phyloP scores from a whole-genome alignment of 2,888 invertebrate species.

The Brachypalpus laphriformis region DNA sequence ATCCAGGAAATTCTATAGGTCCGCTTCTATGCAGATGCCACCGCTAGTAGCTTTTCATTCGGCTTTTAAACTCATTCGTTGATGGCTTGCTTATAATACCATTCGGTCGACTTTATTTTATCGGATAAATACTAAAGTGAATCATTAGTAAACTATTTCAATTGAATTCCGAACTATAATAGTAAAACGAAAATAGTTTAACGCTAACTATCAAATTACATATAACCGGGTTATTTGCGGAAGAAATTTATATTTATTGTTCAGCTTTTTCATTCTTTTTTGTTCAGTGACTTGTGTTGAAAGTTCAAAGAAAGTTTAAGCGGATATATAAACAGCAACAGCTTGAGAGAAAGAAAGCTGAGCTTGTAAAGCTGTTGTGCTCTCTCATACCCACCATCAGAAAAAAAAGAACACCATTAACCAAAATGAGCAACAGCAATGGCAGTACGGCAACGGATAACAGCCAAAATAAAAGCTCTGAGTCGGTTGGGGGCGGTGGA shows the following conservation, averaged over 20 bases:
- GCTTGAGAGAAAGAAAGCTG: slow-evolving; percentile 61
- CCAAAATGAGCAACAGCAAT: slow-evolving; percentile 48
- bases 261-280: slow-evolving; percentile 18
- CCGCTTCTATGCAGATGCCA: slow-evolving; percentile 33
- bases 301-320: slow-evolving; percentile 45
- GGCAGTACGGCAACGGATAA: slow-evolving; percentile 29
- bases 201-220: not conserved
- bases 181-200: not conserved
- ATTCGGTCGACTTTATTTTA: not conserved
- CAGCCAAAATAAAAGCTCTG: slow-evolving; percentile 48
- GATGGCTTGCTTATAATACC: slow-evolving; percentile 20
- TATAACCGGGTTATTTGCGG: slow-evolving; percentile 1
- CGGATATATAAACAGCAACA: slow-evolving; percentile 3
- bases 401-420: not conserved
- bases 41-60: slow-evolving; percentile 59
- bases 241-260: not conserved
- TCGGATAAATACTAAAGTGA: not conserved
- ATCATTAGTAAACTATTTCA: not conserved
- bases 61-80: slow-evolving; percentile 26
- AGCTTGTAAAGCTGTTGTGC: slow-evolving; percentile 56
- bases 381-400: not conserved
- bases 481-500: not conserved
- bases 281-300: slow-evolving; percentile 21
- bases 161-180: not conserved
- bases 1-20: slow-evolving; percentile 58